phyloP scores from a whole-genome alignment of 2,888 invertebrate genomes.

The Leptura quadrifasciata region DNA sequence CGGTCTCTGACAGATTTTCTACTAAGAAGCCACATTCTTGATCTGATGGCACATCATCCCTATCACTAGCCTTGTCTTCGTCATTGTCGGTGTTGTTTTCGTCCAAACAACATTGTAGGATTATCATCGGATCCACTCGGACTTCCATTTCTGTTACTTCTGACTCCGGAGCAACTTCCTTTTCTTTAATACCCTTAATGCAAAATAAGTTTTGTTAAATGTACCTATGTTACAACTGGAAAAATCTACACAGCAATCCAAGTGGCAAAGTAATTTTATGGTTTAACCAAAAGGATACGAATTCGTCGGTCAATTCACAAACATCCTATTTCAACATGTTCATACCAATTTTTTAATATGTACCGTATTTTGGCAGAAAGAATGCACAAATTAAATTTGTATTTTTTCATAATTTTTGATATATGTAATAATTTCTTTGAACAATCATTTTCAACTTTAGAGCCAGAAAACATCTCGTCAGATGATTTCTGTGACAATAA shows the following conservation, averaged over 20 bases:
- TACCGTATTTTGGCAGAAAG: too few species aligned
- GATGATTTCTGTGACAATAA: too few species aligned
- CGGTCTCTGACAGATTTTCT: constrained; percentile 55
- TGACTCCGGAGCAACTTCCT: constrained; percentile 61
- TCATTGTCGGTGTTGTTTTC: constrained; percentile 52
- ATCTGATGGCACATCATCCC: constrained; percentile 62
- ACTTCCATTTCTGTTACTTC: constrained; percentile 80
- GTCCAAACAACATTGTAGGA: constrained; percentile 78
- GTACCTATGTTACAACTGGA: neutral
- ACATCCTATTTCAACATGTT: too few species aligned
- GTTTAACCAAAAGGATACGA: too few species aligned
- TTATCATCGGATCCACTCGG: constrained; percentile 82
- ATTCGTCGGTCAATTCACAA: too few species aligned
- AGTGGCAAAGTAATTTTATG: constrained; percentile 10
- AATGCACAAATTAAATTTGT: too few species aligned
- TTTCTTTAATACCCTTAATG: constrained; percentile 64
- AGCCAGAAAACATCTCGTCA: too few species aligned
- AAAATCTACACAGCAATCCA: neutral
- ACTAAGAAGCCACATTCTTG: constrained; percentile 32
- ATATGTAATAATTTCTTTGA: too few species aligned
- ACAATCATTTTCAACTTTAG: too few species aligned
- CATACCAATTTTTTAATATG: too few species aligned
- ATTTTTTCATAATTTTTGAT: too few species aligned
- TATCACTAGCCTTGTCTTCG: constrained; percentile 58
- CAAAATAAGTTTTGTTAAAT: neutral